phyloP scores from a whole-genome alignment of 2,113 vertebrate genomes.

The Picathartes gymnocephalus region DNA sequence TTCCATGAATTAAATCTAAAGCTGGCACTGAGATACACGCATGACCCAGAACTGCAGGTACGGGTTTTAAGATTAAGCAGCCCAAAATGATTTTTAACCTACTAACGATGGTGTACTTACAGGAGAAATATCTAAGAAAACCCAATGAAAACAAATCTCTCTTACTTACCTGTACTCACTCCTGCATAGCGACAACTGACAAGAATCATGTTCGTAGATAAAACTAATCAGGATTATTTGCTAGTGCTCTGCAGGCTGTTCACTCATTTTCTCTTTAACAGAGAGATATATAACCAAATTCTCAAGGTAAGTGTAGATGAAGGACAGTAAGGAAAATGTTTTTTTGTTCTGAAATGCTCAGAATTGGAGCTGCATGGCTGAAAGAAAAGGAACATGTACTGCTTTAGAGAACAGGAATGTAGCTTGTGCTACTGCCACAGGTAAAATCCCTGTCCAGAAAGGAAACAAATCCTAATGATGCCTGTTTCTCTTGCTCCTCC shows the following conservation, averaged over 20 bases:
- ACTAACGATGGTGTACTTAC: background rate
- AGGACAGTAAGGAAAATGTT: background rate
- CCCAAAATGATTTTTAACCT: background rate
- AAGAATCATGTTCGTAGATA: background rate
- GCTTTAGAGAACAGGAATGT: background rate
- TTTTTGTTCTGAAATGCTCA: background rate
- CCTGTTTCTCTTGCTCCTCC: background rate
- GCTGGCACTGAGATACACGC: background rate
- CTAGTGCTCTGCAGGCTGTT: background rate
- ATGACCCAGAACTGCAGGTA: background rate
- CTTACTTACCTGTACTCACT: background rate
- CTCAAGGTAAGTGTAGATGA: background rate
- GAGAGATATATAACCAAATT: background rate
- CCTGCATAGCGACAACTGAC: background rate
- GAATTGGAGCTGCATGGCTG: background rate
- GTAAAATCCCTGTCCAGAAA: background rate
- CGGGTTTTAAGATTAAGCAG: background rate
- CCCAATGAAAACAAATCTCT: background rate
- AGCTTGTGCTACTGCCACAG: background rate
- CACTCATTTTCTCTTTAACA: background rate
- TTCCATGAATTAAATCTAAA: background rate
- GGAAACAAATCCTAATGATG: background rate
- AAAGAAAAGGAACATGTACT: background rate
- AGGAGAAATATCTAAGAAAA: background rate
- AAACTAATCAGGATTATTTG: background rate